These are phyloP conservation scores for Drosophila setifemur DNA, from an alignment of 1,140 invertebrate species.

Conservation along the genomic window DNA sequence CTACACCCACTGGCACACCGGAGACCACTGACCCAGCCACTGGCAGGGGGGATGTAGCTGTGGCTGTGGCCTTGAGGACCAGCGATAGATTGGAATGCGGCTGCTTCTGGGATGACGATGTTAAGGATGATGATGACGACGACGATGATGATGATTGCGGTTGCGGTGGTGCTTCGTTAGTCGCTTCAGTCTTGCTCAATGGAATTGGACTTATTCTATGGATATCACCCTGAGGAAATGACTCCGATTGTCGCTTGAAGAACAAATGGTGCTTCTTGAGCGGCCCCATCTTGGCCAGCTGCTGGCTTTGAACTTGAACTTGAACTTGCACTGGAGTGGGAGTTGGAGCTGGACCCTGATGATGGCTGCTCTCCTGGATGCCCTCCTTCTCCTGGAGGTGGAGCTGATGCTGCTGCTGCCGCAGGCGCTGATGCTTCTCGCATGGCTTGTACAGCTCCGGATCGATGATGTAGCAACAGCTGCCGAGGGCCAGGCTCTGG, in stretches of 20 bases:
- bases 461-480: conserved; percentile 66
- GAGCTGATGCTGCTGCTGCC: conserved; percentile 26
- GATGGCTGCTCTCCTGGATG: background rate
- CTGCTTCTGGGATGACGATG: no score
- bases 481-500: conserved; percentile 60
- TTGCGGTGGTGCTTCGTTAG: background rate
- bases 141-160: background rate
- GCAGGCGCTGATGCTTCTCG: conserved; percentile 54
- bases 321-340: background rate
- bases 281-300: conserved; percentile 45
- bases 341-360: background rate
- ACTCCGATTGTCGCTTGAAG: conserved; percentile 78
- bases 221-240: conserved; percentile 74
- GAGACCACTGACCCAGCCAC: conserved; percentile 13
- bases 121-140: no score
- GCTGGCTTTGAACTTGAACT: conserved; percentile 33
- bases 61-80: conserved; percentile 57
- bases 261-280: conserved; percentile 81
- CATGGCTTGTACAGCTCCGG: conserved; percentile 66
- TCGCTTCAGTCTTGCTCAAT: conserved; percentile 71
- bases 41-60: conserved; percentile 82
- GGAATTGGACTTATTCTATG: conserved; percentile 73
- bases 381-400: conserved; percentile 10
- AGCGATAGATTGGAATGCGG: conserved; percentile 59
- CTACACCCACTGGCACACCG: conserved; percentile 77